Evolutionary conservation across 2,113 vertebrate genomes (phyloP), one percentile per base, ranked within the genome.

Genomic region (Apus apus): DNA sequence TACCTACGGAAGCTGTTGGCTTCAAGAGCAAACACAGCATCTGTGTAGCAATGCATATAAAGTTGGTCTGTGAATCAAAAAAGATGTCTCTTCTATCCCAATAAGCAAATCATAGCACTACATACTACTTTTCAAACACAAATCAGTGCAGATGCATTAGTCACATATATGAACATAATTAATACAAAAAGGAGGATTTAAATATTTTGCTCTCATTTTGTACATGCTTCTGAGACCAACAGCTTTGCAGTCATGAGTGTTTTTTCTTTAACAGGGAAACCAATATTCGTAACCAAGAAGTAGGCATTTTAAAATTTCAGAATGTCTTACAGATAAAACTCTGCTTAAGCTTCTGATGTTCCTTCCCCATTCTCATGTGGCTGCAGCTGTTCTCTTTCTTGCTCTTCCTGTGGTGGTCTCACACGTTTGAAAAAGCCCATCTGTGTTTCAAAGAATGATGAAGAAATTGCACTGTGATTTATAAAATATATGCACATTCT

Each of bases 401-500:
- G 98, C 73, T 99, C 99, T 88, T 99, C 99, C 95, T 99, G 99
- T 29, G 99, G 99, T 45, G 99, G 99, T 70, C 99, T 99, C 30
- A 99, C 99, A 25, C 99, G 98, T 95, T 99, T 99, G 93, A 99
- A 99, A 98, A 99, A 99, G 36, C 99, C 99, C 98, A 99, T 58
- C 99, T 99, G 96, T 60, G 86, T 82, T 84, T 65, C 56, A 86
- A 71, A 93, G 46, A 85, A 87, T 32, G 81, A 60, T 13, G 40
- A 73, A 68, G 23, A 54, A 83, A 86, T n/a, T 45, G 22, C 18
- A 32, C 1, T 22, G 11, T 60, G 7, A 58, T 76, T 50, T 78
- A 64, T 23, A 87, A 79, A 62, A 62, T 4, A 53, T 5, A 38
- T 5, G 21, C 15, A 23, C 12, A 22, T 64, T 58, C 23, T 38